Percentiles rank a stretch among this genome's conserved stretches.
Conservation (phyloP, 1,140 invertebrate genomes). For the Meloidogyne exigua region DNA sequence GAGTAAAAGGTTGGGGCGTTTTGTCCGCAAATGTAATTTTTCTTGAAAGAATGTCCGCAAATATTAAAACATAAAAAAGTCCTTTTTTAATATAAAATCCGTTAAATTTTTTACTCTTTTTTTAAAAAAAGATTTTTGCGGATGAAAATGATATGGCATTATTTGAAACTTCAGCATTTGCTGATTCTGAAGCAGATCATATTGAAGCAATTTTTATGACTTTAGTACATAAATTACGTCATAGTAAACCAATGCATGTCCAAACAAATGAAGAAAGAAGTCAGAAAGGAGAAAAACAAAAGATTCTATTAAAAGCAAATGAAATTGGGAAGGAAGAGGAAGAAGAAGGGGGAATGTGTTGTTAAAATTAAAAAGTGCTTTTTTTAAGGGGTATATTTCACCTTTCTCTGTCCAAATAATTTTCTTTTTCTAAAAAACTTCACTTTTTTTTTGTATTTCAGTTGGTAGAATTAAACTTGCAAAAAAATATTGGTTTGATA, state of each 20-base stretch:
- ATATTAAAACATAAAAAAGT: no score
- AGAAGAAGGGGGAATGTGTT: constrained; percentile 14
- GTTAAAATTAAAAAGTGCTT: no score
- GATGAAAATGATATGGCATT: constrained; percentile 66
- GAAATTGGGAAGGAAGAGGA: constrained; percentile 38
- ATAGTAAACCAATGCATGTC: constrained; percentile 70
- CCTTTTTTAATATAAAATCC: no score
- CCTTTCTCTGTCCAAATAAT: no score
- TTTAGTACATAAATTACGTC: constrained; percentile 75
- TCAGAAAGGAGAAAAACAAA: constrained; percentile 37
- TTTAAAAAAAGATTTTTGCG: constrained; percentile 56
- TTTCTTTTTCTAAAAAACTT: no score
- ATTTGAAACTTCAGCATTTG: constrained; percentile 78
- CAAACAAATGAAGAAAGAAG: constrained; percentile 54
- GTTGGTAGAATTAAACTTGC: no score
- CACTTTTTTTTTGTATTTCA: no score
- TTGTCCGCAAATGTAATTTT: not conserved
- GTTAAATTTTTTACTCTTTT: constrained; percentile 19
- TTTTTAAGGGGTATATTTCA: constrained; percentile 31
- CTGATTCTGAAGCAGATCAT: constrained; percentile 76
- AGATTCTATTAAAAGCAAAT: constrained; percentile 55
- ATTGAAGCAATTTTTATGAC: constrained; percentile 82
- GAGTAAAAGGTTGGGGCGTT: no score
- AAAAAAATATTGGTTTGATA: no score
- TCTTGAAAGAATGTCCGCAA: not conserved